A percentile compares a stretch with the other conserved stretches of the same genome.
phyloP scores from a whole-genome alignment of 2,888 invertebrate genomes.

The Ceriagrion tenellum region DNA sequence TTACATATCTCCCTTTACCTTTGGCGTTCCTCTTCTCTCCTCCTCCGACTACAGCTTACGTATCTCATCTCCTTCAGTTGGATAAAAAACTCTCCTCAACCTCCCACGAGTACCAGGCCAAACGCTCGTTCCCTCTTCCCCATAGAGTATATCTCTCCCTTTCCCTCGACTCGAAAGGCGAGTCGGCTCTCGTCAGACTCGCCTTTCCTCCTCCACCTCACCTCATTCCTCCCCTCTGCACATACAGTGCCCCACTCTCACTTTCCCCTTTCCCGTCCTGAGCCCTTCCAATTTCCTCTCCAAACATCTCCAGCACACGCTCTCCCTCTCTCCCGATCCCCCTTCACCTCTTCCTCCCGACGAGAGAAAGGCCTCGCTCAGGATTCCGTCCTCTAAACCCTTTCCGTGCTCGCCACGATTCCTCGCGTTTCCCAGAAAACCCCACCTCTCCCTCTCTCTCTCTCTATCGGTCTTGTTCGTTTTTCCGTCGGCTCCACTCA shows the following conservation, averaged over 20 bases:
- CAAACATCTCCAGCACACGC: constrained; percentile 13
- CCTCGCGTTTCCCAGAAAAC: background rate
- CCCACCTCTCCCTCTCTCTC: background rate
- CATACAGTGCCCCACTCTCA: background rate
- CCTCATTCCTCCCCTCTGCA: background rate
- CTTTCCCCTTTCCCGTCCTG: background rate
- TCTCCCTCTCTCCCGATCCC: background rate
- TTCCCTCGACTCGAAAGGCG: no score
- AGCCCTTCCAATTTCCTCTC: constrained; percentile 21
- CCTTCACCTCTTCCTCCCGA: background rate
- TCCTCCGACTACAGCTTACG: background rate
- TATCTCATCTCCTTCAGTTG: background rate
- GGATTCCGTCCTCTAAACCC: no score
- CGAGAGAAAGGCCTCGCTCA: background rate
- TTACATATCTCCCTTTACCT: background rate
- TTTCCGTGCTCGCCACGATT: background rate
- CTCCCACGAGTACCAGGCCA: background rate
- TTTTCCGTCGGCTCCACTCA: no score
- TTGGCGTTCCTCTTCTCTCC: background rate
- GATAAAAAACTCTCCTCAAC: background rate
- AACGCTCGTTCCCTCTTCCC: no score
- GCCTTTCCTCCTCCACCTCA: constrained; percentile 3
- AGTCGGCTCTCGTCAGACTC: no score
- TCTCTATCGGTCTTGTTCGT: no score
- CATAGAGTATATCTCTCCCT: no score